Evolutionary conservation across 2,888 invertebrate genomes (phyloP).

Genomic region (Lysandra bellargus): DNA sequence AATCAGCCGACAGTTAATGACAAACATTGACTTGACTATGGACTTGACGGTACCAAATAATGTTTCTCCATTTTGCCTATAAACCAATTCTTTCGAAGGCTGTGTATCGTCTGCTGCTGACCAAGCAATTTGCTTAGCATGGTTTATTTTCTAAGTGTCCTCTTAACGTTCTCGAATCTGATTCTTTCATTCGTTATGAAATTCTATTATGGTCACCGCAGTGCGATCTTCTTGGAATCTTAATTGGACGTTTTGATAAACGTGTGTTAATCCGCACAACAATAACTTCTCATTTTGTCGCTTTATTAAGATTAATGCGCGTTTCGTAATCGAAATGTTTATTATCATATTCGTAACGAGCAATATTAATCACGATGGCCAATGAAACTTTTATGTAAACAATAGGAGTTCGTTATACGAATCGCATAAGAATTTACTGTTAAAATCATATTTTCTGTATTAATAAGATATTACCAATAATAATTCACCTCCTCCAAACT

Average conservation of each 20-base stretch:
- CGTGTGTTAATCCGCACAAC: conserved; percentile 14
- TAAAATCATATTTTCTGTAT: no score
- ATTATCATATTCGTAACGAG: neutral
- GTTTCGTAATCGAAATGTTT: conserved; percentile 6
- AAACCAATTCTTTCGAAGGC: no score
- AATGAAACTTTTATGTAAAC: neutral
- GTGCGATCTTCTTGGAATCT: conserved; percentile 11
- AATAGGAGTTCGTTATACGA: neutral
- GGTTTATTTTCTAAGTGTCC: no score
- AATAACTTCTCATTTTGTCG: conserved; percentile 11
- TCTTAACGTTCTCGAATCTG: neutral
- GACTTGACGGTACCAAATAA: no score
- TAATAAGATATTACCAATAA: no score
- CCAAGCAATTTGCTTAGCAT: neutral
- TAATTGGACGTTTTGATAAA: conserved; percentile 24
- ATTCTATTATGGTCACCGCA: neutral
- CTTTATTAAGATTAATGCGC: conserved; percentile 3
- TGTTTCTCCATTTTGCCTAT: no score
- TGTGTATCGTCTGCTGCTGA: no score
- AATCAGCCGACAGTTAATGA: no score
- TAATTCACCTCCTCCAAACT: no score
- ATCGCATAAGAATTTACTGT: neutral
- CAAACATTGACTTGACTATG: no score
- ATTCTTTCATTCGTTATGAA: no score
- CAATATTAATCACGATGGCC: neutral